Evolutionary conservation across 2,797 vertebrate species (phyloP).

Genomic region (Betta splendens): DNA sequence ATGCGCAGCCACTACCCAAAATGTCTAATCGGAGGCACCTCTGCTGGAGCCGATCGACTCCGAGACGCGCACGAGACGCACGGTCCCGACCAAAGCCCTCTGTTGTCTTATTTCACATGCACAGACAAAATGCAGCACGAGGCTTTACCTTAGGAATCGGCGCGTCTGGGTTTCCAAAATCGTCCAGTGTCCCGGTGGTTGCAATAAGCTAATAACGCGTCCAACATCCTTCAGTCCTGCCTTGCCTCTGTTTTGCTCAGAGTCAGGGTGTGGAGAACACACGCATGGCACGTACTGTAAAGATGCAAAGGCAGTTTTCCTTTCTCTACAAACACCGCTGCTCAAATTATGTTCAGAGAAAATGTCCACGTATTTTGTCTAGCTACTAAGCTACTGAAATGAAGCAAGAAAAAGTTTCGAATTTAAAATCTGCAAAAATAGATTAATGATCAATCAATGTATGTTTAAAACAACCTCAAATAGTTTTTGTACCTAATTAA

Average conservation of each 20-base stretch:
- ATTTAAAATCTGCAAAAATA: too few relatives aligned
- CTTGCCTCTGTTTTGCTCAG: slow-evolving; percentile 62
- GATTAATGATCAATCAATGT: too few relatives aligned
- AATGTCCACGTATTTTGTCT: too few relatives aligned
- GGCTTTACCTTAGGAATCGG: slow-evolving; percentile 65
- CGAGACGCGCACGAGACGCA: slow-evolving; percentile 14
- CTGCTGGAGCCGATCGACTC: slow-evolving; percentile 29
- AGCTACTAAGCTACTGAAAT: too few relatives aligned
- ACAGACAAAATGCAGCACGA: too few relatives aligned
- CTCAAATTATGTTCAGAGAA: neutral
- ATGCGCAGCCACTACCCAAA: slow-evolving; percentile 71
- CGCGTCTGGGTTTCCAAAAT: slow-evolving; percentile 31
- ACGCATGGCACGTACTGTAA: slow-evolving; percentile 71
- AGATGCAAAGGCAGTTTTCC: slow-evolving; percentile 76
- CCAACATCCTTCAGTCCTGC: slow-evolving; percentile 58
- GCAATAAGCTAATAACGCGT: slow-evolving; percentile 51
- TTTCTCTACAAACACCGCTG: neutral
- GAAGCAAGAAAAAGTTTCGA: too few relatives aligned
- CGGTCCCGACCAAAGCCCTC: too few relatives aligned
- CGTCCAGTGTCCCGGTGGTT: slow-evolving; percentile 47
- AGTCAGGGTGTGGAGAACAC: slow-evolving; percentile 77
- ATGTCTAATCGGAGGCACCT: slow-evolving; percentile 59
- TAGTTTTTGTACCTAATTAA: too few relatives aligned
- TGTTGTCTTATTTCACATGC: too few relatives aligned
- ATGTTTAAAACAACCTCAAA: too few relatives aligned